Evolutionary conservation across 2,113 vertebrate species (phyloP).

Genomic region (Harpagus bidentatus): DNA sequence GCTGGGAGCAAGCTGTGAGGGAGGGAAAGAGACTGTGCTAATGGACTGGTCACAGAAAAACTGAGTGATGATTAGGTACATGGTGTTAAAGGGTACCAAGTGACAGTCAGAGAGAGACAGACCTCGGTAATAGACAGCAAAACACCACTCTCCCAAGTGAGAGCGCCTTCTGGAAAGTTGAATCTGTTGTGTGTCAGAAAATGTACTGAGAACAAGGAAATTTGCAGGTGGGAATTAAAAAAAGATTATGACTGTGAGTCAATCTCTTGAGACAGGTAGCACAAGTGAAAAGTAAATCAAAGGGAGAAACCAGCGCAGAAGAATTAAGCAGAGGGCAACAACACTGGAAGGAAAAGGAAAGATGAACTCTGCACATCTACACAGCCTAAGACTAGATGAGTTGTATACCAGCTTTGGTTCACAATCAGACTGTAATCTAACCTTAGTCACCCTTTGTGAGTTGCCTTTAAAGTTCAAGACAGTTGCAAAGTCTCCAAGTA

Average conservation of each 20-base stretch:
- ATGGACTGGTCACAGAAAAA: not conserved
- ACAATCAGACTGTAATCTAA: not conserved
- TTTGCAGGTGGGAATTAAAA: not conserved
- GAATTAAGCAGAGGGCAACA: not conserved
- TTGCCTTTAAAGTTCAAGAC: not conserved
- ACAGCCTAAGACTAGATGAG: not conserved
- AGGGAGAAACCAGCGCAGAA: not conserved
- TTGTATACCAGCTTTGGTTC: not conserved
- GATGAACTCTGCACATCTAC: not conserved
- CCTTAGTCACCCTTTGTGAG: not conserved
- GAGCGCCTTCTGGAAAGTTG: not conserved
- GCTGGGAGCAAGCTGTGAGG: not conserved
- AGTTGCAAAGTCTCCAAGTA: not conserved
- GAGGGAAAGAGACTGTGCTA: not conserved
- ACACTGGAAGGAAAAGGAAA: not conserved
- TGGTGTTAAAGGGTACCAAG: not conserved
- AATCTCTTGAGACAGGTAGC: not conserved
- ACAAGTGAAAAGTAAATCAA: not conserved
- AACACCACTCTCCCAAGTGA: not conserved
- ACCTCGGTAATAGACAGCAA: not conserved
- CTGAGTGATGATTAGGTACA: not conserved
- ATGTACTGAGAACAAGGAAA: accelerated
- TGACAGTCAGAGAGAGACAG: not conserved
- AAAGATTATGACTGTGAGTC: not conserved
- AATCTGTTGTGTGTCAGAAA: not conserved